Evolutionary conservation across 2,888 invertebrate genomes (phyloP).

Genomic region (Chloroclystis v-ata): DNA sequence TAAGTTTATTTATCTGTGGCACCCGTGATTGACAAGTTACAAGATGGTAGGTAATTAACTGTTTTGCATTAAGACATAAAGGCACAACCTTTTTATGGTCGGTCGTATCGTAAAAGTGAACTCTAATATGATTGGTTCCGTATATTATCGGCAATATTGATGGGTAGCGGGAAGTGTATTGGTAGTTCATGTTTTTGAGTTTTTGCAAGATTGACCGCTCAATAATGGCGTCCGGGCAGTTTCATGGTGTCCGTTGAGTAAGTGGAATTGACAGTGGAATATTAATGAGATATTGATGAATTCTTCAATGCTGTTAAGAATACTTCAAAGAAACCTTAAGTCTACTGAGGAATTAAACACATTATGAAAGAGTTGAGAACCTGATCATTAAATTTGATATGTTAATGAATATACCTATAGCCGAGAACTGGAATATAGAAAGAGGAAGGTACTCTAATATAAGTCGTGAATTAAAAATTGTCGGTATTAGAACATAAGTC

Average conservation of each 20-base stretch:
- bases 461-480: too few species aligned
- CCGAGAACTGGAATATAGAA: too few species aligned
- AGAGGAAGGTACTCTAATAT: too few species aligned
- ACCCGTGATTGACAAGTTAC: slow-evolving; percentile 12
- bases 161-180: slow-evolving; percentile 23
- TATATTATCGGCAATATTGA: slow-evolving; percentile 25
- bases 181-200: slow-evolving; percentile 18
- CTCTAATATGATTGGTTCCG: slow-evolving; percentile 51
- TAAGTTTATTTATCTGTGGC: too few species aligned
- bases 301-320: neutral
- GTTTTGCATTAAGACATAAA: slow-evolving; percentile 59
- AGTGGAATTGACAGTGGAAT: slow-evolving; percentile 11
- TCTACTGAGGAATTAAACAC: too few species aligned
- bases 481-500: too few species aligned
- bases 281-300: slow-evolving; percentile 13
- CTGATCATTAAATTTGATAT: too few species aligned
- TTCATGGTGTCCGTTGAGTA: slow-evolving; percentile 18
- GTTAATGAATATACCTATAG: too few species aligned
- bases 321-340: too few species aligned
- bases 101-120: slow-evolving; percentile 40
- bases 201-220: slow-evolving; percentile 27
- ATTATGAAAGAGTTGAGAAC: too few species aligned
- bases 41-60: slow-evolving; percentile 37
- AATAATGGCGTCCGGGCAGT: slow-evolving; percentile 22
- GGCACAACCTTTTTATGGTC: slow-evolving; percentile 40